Evolutionary conservation across 2,888 invertebrate species (phyloP), one percentile per base, ranked within the genome.

Genomic region (Atherix ibis): DNA sequence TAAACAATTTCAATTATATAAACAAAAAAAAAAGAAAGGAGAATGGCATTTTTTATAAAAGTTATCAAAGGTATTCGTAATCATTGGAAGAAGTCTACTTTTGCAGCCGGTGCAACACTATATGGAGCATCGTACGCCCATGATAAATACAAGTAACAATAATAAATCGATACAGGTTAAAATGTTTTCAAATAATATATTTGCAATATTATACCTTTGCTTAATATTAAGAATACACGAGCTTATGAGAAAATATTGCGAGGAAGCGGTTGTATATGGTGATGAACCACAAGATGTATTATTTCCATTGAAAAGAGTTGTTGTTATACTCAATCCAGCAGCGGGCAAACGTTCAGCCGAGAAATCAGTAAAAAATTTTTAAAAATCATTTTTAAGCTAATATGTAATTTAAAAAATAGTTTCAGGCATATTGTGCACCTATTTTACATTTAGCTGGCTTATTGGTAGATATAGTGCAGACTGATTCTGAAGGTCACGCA

Each of bases 381-480:
- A n/a, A n/a, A n/a, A n/a, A n/a, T n/a, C n/a, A n/a, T n/a, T n/a
- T n/a, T n/a, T 9, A 32, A 19, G 17, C 18, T 5, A 18, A 18
- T 15, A 17, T 25, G 13, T n/a, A 26, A 9, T 5, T 18, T 13
- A 2, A 18, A 27, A 31, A 12, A 14, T 66, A 76, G 46, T 94
- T 82, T 64, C 84, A 88, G 52, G 84, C 84, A 50, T 94, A 88
- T 56, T 91, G 88, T 49, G 89, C 87, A 38, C 95, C 95, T 2
- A 64, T 95, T 10, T 62, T 95, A n/a, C 79, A 94, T 61, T 65
- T 94, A 38, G 88, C 92, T 35, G 95, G 95, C 16, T 69, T 85
- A 46, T 73, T 76, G 44, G 72, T 81, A 1, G 74, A 75, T 36
- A 56, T 80, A 18, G 56, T 87, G 15, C 75, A 82, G 58, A 92